Conservation (phyloP, 92 coral and sea anemone species). For the Epizoanthus illoricatus region DNA sequence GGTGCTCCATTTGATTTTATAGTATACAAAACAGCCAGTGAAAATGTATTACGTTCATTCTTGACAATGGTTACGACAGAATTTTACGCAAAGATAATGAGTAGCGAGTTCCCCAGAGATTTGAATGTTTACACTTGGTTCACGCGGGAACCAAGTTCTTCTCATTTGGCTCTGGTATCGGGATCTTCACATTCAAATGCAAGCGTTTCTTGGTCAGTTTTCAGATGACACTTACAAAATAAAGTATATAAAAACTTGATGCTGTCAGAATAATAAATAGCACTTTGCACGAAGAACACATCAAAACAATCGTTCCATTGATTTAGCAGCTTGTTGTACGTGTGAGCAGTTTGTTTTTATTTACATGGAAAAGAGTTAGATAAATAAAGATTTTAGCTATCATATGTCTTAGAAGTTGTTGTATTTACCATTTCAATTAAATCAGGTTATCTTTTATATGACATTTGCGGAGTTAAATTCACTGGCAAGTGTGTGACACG, state of each 20-base stretch:
- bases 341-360: neutral
- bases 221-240: neutral
- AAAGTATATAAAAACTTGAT: neutral
- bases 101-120: constrained; percentile 10
- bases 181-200: too few species aligned
- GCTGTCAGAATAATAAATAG: neutral
- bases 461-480: neutral
- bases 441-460: neutral
- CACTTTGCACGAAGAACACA: neutral
- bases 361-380: neutral
- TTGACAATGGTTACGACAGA: neutral
- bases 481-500: neutral
- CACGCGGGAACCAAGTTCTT: constrained; percentile 1
- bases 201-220: neutral
- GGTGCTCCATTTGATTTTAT: constrained; percentile 24
- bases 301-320: constrained; percentile 16
- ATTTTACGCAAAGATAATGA: constrained; percentile 27
- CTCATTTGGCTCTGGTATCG: neutral
- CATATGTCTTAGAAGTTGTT: neutral
- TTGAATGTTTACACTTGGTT: constrained; percentile 27
- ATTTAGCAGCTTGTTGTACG: neutral
- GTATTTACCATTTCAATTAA: neutral
- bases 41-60: neutral
- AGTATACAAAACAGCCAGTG: constrained; percentile 22
- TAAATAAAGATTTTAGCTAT: constrained; percentile 2